phyloP scores from a whole-genome alignment of 2,888 invertebrate genomes.

The Caradrina kadenii region DNA sequence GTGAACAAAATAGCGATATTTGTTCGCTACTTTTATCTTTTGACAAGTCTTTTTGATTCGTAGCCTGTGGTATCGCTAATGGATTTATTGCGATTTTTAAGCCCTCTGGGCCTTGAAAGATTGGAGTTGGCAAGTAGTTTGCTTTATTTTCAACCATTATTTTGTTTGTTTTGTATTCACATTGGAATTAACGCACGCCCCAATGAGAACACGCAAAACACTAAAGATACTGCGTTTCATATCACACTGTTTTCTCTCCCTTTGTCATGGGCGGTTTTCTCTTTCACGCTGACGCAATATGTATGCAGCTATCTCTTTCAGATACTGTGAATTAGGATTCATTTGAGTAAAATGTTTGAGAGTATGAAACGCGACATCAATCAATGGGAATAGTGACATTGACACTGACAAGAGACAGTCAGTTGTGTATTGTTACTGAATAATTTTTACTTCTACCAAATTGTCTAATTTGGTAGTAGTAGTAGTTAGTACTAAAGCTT shows the following conservation, averaged over 20 bases:
- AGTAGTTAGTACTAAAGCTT: too few relatives aligned
- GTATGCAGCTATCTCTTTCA: constrained; percentile 12
- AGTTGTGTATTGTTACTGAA: constrained; percentile 30
- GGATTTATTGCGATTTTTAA: constrained; percentile 57
- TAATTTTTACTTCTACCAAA: background rate
- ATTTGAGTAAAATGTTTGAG: background rate
- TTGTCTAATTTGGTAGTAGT: background rate
- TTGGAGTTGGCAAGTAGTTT: constrained; percentile 45
- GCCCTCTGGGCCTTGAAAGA: constrained; percentile 49
- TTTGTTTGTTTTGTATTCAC: constrained; percentile 15
- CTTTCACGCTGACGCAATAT: background rate
- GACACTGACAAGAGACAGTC: constrained; percentile 9
- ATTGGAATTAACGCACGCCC: constrained; percentile 9
- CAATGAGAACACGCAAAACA: constrained; percentile 6
- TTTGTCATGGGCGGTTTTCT: background rate
- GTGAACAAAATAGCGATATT: constrained; percentile 61
- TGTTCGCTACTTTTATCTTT: constrained; percentile 27
- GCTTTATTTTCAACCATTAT: constrained; percentile 58
- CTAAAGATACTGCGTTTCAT: constrained; percentile 10
- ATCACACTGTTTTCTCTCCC: background rate
- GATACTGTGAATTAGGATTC: background rate
- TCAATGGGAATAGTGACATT: constrained; percentile 51
- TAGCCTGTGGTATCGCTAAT: constrained; percentile 36
- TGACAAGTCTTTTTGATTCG: constrained; percentile 11
- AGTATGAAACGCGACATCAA: constrained; percentile 34